Evolutionary conservation across 2,113 vertebrate genomes (phyloP), one percentile per base, ranked within the genome.

Genomic region (Platycercus adscitus): DNA sequence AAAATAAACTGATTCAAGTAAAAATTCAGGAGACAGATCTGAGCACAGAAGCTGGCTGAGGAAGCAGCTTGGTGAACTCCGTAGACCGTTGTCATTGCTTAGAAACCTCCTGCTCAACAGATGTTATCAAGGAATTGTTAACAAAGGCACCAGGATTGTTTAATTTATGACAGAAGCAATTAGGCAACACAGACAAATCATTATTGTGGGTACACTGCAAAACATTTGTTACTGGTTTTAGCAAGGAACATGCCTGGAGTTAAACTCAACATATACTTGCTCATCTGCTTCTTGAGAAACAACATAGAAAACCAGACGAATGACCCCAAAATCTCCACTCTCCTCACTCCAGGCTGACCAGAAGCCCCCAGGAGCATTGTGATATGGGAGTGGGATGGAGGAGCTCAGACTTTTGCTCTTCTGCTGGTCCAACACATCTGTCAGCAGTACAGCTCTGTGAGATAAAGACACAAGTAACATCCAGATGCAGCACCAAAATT

Each of bases 341-440:
- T 29, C 0, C 0, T 60, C 19, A 10, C 58, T 71, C 24, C 24
- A 19, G 46, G 29, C 3, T 18, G 31, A 17, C 24, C 63, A n/a
- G 31, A 58, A 63, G 10, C 13, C 43, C 7, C 13, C 0, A 0
- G 16, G 28, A 41, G 21, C 2, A 0, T 15, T 19, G 49, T 50
- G 24, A 29, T 7, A 16, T 1, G 1, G 17, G 65, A 10, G 9
- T 80, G 68, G 72, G 64, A 18, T 60, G 39, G 49, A 52, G 29
- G 37, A 28, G 21, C 16, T 64, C 60, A 79, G 19, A 21, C 5
- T 23, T 63, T 41, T 0, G 1, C 4, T 21, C 37, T 37, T 50
- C 37, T 41, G 10, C 15, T 20, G 29, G 6, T 43, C 26, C 26
- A 17, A 10, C 41, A 18, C 24, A 5, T 11, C 8, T 8, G 2